Base-by-base conservation (phyloP, 2,797 vertebrate genomes). In the Malurus leucopterus region DNA sequence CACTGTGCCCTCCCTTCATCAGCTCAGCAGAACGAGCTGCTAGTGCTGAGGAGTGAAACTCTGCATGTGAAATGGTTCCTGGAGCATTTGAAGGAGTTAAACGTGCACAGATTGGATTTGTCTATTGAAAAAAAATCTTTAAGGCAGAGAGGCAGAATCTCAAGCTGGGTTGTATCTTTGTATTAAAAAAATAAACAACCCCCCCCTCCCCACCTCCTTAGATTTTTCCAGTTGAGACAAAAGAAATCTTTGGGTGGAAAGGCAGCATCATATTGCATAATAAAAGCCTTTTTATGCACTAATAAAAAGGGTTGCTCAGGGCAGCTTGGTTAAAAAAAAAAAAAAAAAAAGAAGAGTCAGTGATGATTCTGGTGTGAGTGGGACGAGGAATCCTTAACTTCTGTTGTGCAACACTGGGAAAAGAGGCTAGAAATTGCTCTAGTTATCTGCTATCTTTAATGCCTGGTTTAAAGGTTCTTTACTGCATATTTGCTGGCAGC, bases 401-500 rank as follows among this genome's bases (percentile, higher is more conserved):
- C 32, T 69, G 13, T 90, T 92, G 92, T 86, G 92, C 88, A 93
- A 65, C 34, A 64, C 65, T 64, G 80, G 26, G 80, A 65, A 86
- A 76, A 82, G 80, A 86, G 84, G 86, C 58, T 86, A 51, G 74
- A 62, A 93, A 59, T 82, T 54, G 64, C 88, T 92, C n/a, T 68
- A 10, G 73, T 93, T 94, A 93, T 93, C 84, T 94, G 38, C 77
- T 93, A 54, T 87, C 91, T 93, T 92, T 92, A 92, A 87, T 90
- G 93, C 89, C 88, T 93, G 63, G 30, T 93, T 93, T 93, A 94
- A 93, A 92, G 83, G 91, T 88, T 93, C 91, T 86, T 93, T 93
- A 84, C 75, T 95, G 89, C 90, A 91, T 93, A 89, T 94, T 94
- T 92, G 81, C 92, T 94, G 93, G 94, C 92, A 95, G 91, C 88